Base-by-base conservation (phyloP, 2,797 vertebrate species). In the Huso huso region DNA sequence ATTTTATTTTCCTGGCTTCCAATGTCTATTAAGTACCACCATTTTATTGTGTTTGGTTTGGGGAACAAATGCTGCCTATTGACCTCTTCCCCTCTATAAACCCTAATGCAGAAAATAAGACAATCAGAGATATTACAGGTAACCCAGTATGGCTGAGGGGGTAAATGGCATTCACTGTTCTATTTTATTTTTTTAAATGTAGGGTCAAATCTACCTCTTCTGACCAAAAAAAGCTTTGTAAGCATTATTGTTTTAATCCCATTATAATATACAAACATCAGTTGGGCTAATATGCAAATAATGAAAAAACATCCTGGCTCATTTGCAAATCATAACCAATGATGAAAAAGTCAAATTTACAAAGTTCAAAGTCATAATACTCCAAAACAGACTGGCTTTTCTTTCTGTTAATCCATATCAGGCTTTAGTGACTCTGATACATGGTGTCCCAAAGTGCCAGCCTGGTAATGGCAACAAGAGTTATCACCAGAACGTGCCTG, bases 301-400 rank as follows among this genome's bases (percentile, higher is more conserved):
- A 18, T 1, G 15, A 64, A 64, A 69, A 51, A 18, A 51, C 49
- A 51, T 61, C 50, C n/a, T 11, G 18, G 52, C 52, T 15, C 62
- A 68, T 71, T 68, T 71, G 65, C 70, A 71, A 65, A 71, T 71
- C 57, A 61, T 58, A 64, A 49, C 58, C 66, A 68, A 52, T 61
- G 58, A 61, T 71, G 55, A 67, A 61, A 59, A 70, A 59, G 69
- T 61, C 55, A 61, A 64, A 67, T 49, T 71, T 71, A 57, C 69
- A 53, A 65, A 71, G 69, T 71, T 71, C 70, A 71, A 71, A 71
- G 69, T 70, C 69, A 63, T 66, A 70, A 57, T 10, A 57, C 13
- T n/a, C 55, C 13, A 7, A 58, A n/a, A 58, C 55, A 58, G 55
- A 58, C 12, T 37, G 2, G 4, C 23, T 58, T n/a, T 62, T 48